Percentiles rank a stretch among this genome's conserved stretches.
Conservation (phyloP, 2,888 invertebrate genomes). For the Temnothorax ravouxi region DNA sequence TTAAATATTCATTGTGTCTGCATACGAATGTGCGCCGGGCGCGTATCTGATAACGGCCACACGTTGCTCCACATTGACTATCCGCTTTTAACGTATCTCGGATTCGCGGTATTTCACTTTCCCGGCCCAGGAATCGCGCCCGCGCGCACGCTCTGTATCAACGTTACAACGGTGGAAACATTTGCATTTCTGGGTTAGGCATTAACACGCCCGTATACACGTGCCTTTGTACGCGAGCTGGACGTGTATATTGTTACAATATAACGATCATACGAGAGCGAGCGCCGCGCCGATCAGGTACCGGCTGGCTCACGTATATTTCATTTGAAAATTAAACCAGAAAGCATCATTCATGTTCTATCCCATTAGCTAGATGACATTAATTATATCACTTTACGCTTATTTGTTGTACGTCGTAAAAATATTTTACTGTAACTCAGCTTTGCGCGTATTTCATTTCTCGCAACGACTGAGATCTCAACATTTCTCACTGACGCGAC, state of each 20-base stretch:
- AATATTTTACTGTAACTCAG: neutral
- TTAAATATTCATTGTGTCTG: conserved; percentile 40
- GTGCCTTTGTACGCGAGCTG: conserved; percentile 37
- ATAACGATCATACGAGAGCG: conserved; percentile 27
- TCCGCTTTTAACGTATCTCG: conserved; percentile 39
- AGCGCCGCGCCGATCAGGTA: conserved; percentile 31
- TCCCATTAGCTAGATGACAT: neutral
- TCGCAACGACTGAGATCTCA: neutral
- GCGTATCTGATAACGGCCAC: conserved; percentile 39
- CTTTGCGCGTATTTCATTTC: neutral
- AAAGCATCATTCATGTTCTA: conserved; percentile 6
- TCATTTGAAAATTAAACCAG: conserved; percentile 25
- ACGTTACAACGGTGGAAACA: conserved; percentile 59
- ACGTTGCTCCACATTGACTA: conserved; percentile 20
- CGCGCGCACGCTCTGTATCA: conserved; percentile 38
- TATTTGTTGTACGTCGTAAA: neutral
- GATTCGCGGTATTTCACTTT: conserved; percentile 43
- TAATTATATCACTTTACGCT: neutral
- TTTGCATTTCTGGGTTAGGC: conserved; percentile 79
- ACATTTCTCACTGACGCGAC: neutral
- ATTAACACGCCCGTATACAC: conserved; percentile 65
- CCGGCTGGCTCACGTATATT: conserved; percentile 41
- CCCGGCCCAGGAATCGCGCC: conserved; percentile 34
- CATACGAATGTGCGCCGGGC: neutral
- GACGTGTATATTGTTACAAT: conserved; percentile 23